Conservation (phyloP, 2,113 vertebrate species). For the Xiphophorus couchianus region DNA sequence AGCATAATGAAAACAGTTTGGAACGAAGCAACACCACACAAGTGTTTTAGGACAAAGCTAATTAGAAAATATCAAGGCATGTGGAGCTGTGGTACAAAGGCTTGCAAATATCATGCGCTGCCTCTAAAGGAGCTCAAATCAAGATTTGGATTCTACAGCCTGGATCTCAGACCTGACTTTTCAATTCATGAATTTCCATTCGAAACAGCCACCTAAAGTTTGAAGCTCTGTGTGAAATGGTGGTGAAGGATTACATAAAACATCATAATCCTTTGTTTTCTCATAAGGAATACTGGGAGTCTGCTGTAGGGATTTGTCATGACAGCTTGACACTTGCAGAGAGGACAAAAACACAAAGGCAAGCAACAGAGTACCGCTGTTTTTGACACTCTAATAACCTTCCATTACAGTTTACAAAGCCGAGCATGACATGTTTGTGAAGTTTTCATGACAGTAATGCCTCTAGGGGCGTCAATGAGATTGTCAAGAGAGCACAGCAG, state of each 20-base stretch:
- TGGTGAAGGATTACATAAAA: neutral
- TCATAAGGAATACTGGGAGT: neutral
- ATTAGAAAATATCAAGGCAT: neutral
- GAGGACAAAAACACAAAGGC: slow-evolving; percentile 1
- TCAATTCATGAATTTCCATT: neutral
- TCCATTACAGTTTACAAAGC: slow-evolving; percentile 9
- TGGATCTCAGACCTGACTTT: neutral
- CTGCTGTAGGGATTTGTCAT: neutral
- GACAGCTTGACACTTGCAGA: neutral
- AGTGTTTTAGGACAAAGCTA: neutral
- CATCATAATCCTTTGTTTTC: neutral
- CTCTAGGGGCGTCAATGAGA: neutral
- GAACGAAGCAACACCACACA: neutral
- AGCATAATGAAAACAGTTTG: slow-evolving; percentile 11
- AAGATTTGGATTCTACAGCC: neutral
- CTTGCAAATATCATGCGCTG: neutral
- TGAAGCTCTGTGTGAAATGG: neutral
- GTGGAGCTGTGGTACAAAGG: neutral
- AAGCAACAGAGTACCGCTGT: neutral
- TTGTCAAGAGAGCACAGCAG: neutral
- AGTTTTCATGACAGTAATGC: neutral
- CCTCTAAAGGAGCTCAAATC: neutral
- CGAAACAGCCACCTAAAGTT: neutral
- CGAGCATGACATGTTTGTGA: slow-evolving; percentile 12
- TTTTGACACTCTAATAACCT: slow-evolving; percentile 25